Conservation (phyloP, 53 echinoderm and acorn worm genomes). For the Luidia sarsii region DNA sequence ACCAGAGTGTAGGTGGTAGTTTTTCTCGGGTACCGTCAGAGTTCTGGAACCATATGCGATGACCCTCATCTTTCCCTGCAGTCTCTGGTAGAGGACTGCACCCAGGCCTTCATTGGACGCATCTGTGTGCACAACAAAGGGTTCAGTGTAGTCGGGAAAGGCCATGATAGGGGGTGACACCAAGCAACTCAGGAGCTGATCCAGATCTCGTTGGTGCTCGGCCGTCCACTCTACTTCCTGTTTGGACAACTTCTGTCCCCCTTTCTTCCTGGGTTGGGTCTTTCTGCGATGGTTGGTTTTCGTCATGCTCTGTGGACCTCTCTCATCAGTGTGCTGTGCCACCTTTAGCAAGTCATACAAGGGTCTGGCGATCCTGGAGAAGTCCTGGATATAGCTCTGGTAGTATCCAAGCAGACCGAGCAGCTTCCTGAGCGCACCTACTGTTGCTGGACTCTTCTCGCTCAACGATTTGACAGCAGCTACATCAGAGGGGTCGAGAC, state of each 20-base stretch:
- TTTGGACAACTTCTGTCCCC: too few species aligned
- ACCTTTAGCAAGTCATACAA: conserved; percentile 46
- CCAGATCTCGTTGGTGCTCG: background rate
- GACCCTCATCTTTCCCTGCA: conserved; percentile 9
- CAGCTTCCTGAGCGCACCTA: conserved; percentile 55
- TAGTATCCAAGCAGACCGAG: conserved; percentile 57
- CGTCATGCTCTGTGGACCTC: background rate
- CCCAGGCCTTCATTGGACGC: conserved; percentile 22
- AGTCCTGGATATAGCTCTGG: conserved; percentile 28
- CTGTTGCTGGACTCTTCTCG: conserved; percentile 32
- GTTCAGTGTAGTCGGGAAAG: conserved; percentile 21
- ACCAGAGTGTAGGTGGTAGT: conserved; percentile 12
- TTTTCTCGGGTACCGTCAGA: conserved; percentile 19
- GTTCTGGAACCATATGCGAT: conserved; percentile 33
- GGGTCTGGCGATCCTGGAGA: conserved; percentile 38
- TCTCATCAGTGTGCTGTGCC: background rate
- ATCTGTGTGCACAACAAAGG: conserved; percentile 37
- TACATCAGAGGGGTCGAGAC: conserved; percentile 42
- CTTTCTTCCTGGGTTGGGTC: too few species aligned
- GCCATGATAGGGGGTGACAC: conserved; percentile 57
- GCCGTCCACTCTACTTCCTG: too few species aligned
- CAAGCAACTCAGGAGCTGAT: conserved; percentile 14
- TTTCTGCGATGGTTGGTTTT: background rate
- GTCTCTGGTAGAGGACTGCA: conserved; percentile 29
- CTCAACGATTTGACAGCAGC: conserved; percentile 35